Evolutionary conservation across 2,888 invertebrate genomes (phyloP), one percentile per base, ranked within the genome.

Genomic region (Microctonus brassicae): DNA sequence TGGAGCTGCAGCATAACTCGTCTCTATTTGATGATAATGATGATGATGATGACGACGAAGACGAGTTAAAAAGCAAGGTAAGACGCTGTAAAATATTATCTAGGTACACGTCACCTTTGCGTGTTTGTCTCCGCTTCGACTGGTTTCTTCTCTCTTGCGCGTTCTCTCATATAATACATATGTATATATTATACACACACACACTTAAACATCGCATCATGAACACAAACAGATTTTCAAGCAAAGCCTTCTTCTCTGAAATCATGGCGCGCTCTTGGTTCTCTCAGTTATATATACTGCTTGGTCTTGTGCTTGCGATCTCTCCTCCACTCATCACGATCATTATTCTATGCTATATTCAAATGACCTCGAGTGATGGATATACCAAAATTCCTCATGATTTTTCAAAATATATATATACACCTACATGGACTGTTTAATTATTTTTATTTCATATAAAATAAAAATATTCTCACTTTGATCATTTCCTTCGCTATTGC

Each of bases 41-140:
- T 13, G 55, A 55, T 13, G 55, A 22, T 55, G 58, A 17, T 58
- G 17, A 58, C n/a, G 13, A 55, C 17, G 33, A 10, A 24, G 47
- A 29, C 20, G 24, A 39, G 34, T 61, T 29, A 58, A 53, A 53
- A 39, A 39, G 61, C 33, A 34, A 60, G 65, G 57, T 17, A 33
- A 61, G 58, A 79, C 72, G 77, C 72, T 73, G 76, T 75, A 78
- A 78, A 79, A 78, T 68, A 60, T 62, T 63, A 67, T 62, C 42
- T 64, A 70, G 53, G 75, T 79, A 82, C 82, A 86, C 86, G 85
- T 86, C 85, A 84, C 82, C 83, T 82, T 82, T 78, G 86, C 83
- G 84, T 86, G 86, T 86, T 86, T 86, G 84, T 84, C 81, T 85
- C 84, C 79, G 79, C 77, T 79, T 78, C 76, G 82, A 85, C 85